Conservation (phyloP, 2,888 invertebrate genomes). For the Mystacides longicornis region DNA sequence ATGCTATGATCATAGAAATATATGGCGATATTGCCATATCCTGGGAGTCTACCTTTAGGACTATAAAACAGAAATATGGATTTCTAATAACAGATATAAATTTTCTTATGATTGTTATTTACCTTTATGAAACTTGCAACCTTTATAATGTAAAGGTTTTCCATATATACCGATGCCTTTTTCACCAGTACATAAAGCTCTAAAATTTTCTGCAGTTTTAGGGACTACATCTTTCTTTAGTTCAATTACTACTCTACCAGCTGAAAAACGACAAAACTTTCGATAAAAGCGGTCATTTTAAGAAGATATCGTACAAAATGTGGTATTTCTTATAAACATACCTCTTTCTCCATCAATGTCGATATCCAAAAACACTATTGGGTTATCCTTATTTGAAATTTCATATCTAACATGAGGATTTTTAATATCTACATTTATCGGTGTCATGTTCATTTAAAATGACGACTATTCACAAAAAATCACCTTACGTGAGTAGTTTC, state of each 20-base stretch:
- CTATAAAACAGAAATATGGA: no score
- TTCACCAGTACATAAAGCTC: constrained; percentile 88
- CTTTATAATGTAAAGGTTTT: constrained; percentile 78
- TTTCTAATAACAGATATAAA: no score
- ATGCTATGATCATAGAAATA: no score
- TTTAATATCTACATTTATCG: no score
- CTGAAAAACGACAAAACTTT: constrained; percentile 36
- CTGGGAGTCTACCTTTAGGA: no score
- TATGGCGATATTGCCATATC: no score
- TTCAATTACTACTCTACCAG: constrained; percentile 79
- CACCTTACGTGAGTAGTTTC: no score
- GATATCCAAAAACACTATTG: constrained; percentile 65
- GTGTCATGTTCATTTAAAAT: no score
- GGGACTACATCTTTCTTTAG: constrained; percentile 78
- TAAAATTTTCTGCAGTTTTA: constrained; percentile 84
- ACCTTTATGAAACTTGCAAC: constrained; percentile 74
- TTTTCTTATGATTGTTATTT: no score
- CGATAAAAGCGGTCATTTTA: background rate
- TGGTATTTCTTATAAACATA: constrained; percentile 33
- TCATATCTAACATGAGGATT: background rate
- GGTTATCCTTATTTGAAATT: constrained; percentile 37
- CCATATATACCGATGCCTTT: constrained; percentile 63
- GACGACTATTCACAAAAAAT: no score
- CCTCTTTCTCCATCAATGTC: constrained; percentile 61
- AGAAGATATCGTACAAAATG: background rate